Percentiles rank a stretch among this genome's conserved stretches.
Evolutionary conservation across 2,797 vertebrate species (phyloP).

Genomic region (Squalus acanthias): DNA sequence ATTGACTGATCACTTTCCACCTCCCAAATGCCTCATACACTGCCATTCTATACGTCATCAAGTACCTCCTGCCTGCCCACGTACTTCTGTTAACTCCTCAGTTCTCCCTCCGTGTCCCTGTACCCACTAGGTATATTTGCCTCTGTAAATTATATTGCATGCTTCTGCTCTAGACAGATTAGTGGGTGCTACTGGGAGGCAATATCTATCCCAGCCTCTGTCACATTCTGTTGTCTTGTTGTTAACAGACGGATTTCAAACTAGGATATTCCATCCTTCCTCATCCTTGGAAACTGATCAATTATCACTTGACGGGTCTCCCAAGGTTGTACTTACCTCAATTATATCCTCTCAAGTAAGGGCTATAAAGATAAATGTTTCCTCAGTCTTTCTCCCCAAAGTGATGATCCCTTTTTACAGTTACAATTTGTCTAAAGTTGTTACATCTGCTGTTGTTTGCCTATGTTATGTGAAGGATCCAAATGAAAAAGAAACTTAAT

Average conservation of each 20-base stretch:
- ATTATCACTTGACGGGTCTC: background rate
- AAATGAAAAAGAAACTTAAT: background rate
- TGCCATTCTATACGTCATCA: background rate
- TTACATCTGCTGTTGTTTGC: background rate
- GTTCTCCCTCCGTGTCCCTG: background rate
- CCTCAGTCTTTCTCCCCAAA: background rate
- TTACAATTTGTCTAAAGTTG: background rate
- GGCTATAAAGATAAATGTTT: background rate
- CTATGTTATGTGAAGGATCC: background rate
- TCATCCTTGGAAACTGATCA: background rate
- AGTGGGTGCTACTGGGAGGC: background rate
- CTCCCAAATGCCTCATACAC: background rate
- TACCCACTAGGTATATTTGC: background rate
- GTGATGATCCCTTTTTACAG: background rate
- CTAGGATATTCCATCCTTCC: background rate
- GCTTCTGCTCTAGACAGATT: background rate
- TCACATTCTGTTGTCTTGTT: background rate
- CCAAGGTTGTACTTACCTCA: background rate
- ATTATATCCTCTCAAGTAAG: background rate
- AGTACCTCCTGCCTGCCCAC: background rate
- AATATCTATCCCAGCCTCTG: background rate
- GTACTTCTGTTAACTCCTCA: background rate
- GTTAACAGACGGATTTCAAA: background rate
- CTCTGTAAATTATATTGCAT: background rate
- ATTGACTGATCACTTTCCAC: background rate